Conservation (phyloP, 2,113 vertebrate species). For the Labeo catla region DNA sequence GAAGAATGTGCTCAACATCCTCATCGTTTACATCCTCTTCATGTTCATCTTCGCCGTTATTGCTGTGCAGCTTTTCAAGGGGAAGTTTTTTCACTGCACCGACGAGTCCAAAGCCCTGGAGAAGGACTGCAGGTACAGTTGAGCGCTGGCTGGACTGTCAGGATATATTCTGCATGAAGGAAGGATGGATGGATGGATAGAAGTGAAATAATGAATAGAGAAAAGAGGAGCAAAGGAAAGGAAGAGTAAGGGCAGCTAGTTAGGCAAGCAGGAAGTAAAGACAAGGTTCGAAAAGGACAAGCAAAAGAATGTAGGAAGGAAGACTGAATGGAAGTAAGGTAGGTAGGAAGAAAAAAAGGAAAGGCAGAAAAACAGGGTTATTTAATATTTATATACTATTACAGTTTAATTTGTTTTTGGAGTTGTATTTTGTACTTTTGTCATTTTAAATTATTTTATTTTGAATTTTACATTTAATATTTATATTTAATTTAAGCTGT, state of each 20-base stretch:
- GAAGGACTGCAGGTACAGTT: constrained; percentile 91
- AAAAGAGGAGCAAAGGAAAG: neutral
- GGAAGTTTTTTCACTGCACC: constrained; percentile 97
- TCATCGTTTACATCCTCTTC: constrained; percentile 98
- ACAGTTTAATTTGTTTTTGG: too few relatives aligned
- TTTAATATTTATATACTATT: too few relatives aligned
- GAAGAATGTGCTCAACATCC: constrained; percentile 97
- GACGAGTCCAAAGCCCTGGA: constrained; percentile 95
- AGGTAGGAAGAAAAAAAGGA: too few relatives aligned
- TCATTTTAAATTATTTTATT: too few relatives aligned
- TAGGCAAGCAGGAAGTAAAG: too few relatives aligned
- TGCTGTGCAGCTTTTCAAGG: constrained; percentile 97
- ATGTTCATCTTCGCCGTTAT: constrained; percentile 99
- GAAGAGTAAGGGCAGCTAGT: too few relatives aligned
- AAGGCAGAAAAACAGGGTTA: too few relatives aligned
- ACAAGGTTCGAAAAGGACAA: too few relatives aligned
- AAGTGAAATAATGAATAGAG: neutral
- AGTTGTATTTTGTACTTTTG: too few relatives aligned
- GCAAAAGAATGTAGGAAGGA: neutral
- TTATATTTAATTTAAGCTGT: too few relatives aligned
- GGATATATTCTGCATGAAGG: neutral
- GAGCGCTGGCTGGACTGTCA: neutral
- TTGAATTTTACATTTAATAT: too few relatives aligned
- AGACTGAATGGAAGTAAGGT: too few relatives aligned
- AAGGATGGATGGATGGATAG: neutral